Conservation (phyloP, 2,113 vertebrate species). For the Trogon melanurus region DNA sequence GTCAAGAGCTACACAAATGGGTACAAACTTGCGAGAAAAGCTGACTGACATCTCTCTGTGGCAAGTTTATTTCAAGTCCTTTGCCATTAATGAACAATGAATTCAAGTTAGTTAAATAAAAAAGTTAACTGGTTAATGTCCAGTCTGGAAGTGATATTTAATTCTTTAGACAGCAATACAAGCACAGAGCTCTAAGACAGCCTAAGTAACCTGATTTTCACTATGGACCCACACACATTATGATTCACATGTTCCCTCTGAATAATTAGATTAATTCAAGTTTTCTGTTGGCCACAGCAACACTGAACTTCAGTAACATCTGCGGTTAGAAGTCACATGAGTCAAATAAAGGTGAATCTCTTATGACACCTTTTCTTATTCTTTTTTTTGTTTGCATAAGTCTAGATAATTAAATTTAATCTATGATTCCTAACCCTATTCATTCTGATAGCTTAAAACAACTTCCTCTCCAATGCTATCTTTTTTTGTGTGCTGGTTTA, state of each 20-base stretch:
- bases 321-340: neutral
- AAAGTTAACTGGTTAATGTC: neutral
- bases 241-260: neutral
- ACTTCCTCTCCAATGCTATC: neutral
- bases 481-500: neutral
- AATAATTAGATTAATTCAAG: neutral
- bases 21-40: neutral
- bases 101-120: neutral
- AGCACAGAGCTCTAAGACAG: neutral
- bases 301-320: neutral
- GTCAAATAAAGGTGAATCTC: neutral
- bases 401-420: neutral
- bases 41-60: neutral
- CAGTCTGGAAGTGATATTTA: neutral
- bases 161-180: neutral
- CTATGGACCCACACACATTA: neutral
- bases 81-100: neutral
- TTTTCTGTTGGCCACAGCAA: neutral
- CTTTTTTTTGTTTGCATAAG: neutral
- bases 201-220: neutral
- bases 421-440: neutral
- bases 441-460: neutral
- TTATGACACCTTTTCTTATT: neutral
- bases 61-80: neutral
- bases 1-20: neutral